Evolutionary conservation across 1,140 invertebrate species (phyloP).

Genomic region (Papilio helenus): DNA sequence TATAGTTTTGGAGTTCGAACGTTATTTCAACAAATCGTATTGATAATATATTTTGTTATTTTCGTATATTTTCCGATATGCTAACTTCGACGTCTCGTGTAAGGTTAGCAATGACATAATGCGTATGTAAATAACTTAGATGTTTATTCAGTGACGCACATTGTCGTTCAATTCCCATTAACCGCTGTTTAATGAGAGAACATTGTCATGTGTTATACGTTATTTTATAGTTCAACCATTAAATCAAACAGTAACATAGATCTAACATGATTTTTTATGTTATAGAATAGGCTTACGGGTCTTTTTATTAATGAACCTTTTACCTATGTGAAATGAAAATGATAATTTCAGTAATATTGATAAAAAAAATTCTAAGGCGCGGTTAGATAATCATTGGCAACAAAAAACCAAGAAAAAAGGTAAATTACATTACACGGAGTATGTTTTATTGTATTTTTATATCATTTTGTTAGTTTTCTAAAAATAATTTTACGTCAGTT

Average conservation of each 20-base stretch:
- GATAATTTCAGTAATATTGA: too few species aligned
- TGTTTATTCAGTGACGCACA: slow-evolving; percentile 59
- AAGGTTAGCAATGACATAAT: slow-evolving; percentile 63
- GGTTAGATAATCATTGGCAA: too few species aligned
- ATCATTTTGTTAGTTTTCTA: not conserved
- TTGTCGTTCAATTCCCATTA: slow-evolving; percentile 45
- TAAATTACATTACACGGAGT: too few species aligned
- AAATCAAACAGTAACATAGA: not conserved
- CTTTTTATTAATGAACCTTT: not conserved
- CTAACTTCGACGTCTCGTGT: slow-evolving; percentile 31
- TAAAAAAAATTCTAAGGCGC: too few species aligned
- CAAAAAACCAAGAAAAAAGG: too few species aligned
- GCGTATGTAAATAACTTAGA: slow-evolving; percentile 49
- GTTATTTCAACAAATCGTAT: not conserved
- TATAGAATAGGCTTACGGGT: not conserved
- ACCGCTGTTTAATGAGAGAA: slow-evolving; percentile 34
- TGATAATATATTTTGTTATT: slow-evolving; percentile 20
- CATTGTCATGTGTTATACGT: slow-evolving; percentile 29
- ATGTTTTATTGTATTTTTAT: not conserved
- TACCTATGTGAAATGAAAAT: too few species aligned
- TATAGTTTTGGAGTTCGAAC: not conserved
- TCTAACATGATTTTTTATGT: not conserved
- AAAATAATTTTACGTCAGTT: not conserved
- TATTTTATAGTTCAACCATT: not conserved
- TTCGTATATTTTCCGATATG: slow-evolving; percentile 31